Base-by-base conservation (phyloP, 2,113 vertebrate species). In the Pseudonaja textilis region DNA sequence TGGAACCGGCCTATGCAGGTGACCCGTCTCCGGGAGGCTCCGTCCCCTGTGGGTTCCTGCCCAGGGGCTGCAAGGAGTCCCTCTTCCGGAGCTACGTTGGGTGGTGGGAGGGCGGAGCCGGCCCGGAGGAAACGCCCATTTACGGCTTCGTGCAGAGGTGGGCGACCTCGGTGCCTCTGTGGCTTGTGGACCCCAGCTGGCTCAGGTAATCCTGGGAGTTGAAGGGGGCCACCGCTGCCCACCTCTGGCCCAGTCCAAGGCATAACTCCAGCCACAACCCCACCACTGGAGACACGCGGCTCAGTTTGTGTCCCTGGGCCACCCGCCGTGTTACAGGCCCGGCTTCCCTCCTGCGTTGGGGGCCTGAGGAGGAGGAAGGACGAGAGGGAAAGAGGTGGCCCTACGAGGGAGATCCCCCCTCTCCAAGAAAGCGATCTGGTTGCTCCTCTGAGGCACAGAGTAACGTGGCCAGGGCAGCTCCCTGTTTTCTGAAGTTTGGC, bases 1-100 rank as follows among this genome's bases (percentile, higher is more conserved):
- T 94, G 93, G 88, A 91, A 16, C 34, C 54, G 1, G 45, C 45
- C 2, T 94, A 94, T 23, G 34, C 87, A 85, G 93, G 93, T 94
- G 25, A 89, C 8, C 50, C 2, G 29, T 2, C 5, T 3, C 16
- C 0, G 8, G 23, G n/a, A 12, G 9, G 5, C 54, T 25, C 29
- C 61, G 29, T n/a, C 61, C 16, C 14, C 29, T 2, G 1, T 5
- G 7, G 52, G 87, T 29, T 5, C 52, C 29, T 4, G 5, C 29
- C 12, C 29, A n/a, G 61, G 4, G 61, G 11, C 61, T 69, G 61
- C 29, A 69, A 11, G 4, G 61, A n/a, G 1, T 14, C 11, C 14
- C 26, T 5, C 61, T 69, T n/a, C 61, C 2, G 26, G 29, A 69
- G 61, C 61, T 69, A 5, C 3, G 11, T 69, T n/a, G 29, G 61